Evolutionary conservation across 1,140 invertebrate species (phyloP).

Genomic region (Cotesia vestalis): DNA sequence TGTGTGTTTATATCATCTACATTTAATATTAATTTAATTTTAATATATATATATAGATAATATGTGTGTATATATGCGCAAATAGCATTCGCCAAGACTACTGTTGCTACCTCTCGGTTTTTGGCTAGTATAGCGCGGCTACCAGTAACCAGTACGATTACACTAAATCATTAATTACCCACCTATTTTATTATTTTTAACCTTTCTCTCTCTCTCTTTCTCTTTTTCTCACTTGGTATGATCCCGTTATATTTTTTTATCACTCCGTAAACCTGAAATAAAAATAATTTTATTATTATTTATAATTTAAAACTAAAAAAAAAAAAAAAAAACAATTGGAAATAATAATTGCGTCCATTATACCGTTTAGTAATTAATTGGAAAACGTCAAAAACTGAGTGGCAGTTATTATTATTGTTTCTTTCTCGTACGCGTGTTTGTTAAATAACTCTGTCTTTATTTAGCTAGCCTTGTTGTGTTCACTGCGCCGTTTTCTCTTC

Average conservation of each 20-base stretch:
- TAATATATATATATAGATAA: background rate
- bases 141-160: too few relatives aligned
- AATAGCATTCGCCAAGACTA: constrained; percentile 24
- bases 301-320: too few relatives aligned
- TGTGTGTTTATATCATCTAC: constrained; percentile 20
- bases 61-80: constrained; percentile 17
- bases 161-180: constrained; percentile 19
- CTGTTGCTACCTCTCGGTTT: constrained; percentile 34
- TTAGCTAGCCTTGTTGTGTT: constrained; percentile 26
- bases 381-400: constrained; percentile 2
- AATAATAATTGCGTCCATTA: background rate
- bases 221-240: constrained; percentile 38
- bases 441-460: constrained; percentile 24
- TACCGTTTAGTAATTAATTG: background rate
- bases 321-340: background rate
- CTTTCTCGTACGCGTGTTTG: constrained; percentile 12
- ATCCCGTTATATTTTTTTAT: constrained; percentile 35
- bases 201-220: constrained; percentile 22
- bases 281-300: background rate
- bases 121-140: constrained; percentile 3
- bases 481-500: constrained; percentile 23
- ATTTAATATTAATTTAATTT: constrained; percentile 16
- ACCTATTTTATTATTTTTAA: constrained; percentile 25
- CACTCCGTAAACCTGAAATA: background rate
- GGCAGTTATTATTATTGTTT: background rate